Percentiles rank a stretch among this genome's conserved stretches.
phyloP scores from a whole-genome alignment of 2,113 vertebrate genomes.

The Urocitellus parryii region DNA sequence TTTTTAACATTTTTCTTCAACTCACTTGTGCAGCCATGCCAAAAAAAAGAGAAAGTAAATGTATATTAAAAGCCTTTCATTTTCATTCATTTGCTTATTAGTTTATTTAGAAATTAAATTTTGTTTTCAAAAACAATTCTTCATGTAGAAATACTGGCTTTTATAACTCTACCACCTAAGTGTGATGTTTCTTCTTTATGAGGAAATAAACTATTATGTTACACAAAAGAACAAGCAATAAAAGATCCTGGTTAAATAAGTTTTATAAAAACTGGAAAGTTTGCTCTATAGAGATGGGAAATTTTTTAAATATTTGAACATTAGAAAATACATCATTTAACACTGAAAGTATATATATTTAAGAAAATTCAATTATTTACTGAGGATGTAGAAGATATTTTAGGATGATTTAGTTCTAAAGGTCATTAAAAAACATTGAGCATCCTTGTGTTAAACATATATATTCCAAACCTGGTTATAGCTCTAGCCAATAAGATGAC shows the following conservation, averaged over 20 bases:
- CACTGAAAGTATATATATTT: not conserved
- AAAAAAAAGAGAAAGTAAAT: not conserved
- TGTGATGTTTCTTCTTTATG: slow-evolving; percentile 38
- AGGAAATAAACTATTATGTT: slow-evolving; percentile 61
- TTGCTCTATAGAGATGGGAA: not conserved
- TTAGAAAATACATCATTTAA: not conserved
- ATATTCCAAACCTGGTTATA: not conserved
- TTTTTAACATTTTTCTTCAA: slow-evolving; percentile 64
- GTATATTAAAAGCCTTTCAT: slow-evolving; percentile 43
- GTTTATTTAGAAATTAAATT: slow-evolving; percentile 64
- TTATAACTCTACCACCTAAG: slow-evolving; percentile 8
- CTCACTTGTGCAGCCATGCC: slow-evolving; percentile 32
- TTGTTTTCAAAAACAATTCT: slow-evolving; percentile 56
- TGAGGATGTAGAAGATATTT: not conserved
- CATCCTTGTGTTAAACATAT: not conserved
- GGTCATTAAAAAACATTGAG: not conserved
- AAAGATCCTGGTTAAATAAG: slow-evolving; percentile 28
- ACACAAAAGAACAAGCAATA: slow-evolving; percentile 33
- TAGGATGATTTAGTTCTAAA: not conserved
- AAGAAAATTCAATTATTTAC: not conserved
- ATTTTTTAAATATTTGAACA: slow-evolving; percentile 20
- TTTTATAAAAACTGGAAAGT: slow-evolving; percentile 53
- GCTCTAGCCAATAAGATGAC: not conserved
- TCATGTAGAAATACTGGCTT: slow-evolving; percentile 48
- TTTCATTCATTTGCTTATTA: slow-evolving; percentile 59